Evolutionary conservation across 2,113 vertebrate species (phyloP), one percentile per base, ranked within the genome.

Genomic region (Hyla sarda): DNA sequence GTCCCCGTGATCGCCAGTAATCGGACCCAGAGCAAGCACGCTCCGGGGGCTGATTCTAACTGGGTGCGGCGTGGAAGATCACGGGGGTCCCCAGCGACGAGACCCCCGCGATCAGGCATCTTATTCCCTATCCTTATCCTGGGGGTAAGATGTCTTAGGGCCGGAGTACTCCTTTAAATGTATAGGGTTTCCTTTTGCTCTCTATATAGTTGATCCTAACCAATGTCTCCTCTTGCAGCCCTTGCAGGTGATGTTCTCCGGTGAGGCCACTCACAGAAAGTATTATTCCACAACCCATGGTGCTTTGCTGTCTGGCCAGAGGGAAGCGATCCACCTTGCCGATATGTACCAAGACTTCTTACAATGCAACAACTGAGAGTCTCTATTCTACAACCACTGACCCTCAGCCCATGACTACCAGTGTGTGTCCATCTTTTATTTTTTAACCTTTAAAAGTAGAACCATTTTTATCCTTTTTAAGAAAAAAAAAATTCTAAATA

Each of bases 261-360:
- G 98, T 25, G 98, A 99, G 93, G 97, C 98, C 90, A 99, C 98
- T 45, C 97, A 99, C 93, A 96, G 98, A 92, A 98, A 99, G 91
- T 99, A 98, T 93, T 99, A 99, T 93, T 99, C 98, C 93, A 99
- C 98, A 28, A 98, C 98, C 90, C 98, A 99, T 82, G 98, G 98
- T 96, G 98, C 98, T 96, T 94, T 99, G 96, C 95, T 99, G 87
- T 99, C 98, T 17, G 98, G 98, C 88, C 97, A 99, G 96, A 96
- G 97, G 16, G 98, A 99, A 92, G 98, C 98, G 0, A 95, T 95
- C 82, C 95, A 93, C 77, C 95, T 99, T 89, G 94, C 95, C 2
- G 97, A 99, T 92, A 96, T 98, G 96, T 99, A 99, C 94, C 97
- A 95, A 91, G 96, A 99, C 89, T 95, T 97, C 87, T 94, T 96